Evolutionary conservation across 1,140 invertebrate genomes (phyloP).

Genomic region (Rhyacophila brunnea): DNA sequence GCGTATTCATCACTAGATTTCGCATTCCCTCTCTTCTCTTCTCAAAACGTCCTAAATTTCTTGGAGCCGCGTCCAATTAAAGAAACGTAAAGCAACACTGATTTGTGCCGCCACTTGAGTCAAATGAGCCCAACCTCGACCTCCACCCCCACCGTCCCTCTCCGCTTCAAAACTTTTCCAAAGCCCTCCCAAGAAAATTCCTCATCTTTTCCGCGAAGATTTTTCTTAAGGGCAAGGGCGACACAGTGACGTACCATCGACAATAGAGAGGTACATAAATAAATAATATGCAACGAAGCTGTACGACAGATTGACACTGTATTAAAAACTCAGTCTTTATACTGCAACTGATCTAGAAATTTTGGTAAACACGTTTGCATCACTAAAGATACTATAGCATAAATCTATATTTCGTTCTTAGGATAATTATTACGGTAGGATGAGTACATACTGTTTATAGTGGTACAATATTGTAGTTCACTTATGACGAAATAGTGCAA

Average conservation of each 20-base stretch:
- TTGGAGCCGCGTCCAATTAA: slow-evolving; percentile 29
- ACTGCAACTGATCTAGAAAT: no score
- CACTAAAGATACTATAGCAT: no score
- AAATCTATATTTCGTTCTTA: no score
- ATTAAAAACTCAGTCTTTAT: no score
- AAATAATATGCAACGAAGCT: no score
- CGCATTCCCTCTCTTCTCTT: background rate
- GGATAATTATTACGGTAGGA: no score
- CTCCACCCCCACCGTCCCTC: background rate
- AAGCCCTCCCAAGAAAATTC: slow-evolving; percentile 5
- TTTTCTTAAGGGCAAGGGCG: slow-evolving; percentile 14
- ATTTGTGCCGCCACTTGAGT: slow-evolving; percentile 30
- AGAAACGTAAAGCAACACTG: slow-evolving; percentile 30
- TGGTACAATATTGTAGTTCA: no score
- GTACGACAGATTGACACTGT: no score
- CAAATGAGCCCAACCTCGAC: slow-evolving; percentile 28
- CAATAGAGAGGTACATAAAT: background rate
- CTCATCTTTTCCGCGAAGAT: slow-evolving; percentile 2
- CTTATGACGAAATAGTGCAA: no score
- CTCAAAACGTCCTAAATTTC: background rate
- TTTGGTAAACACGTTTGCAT: no score
- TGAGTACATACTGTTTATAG: no score
- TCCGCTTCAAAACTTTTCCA: background rate
- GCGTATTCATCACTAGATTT: background rate
- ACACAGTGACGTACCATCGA: slow-evolving; percentile 2